A percentile compares a stretch with the other conserved stretches of the same genome.
Evolutionary conservation across 2,888 invertebrate species (phyloP).

Genomic region (Eristalinus aeneus): DNA sequence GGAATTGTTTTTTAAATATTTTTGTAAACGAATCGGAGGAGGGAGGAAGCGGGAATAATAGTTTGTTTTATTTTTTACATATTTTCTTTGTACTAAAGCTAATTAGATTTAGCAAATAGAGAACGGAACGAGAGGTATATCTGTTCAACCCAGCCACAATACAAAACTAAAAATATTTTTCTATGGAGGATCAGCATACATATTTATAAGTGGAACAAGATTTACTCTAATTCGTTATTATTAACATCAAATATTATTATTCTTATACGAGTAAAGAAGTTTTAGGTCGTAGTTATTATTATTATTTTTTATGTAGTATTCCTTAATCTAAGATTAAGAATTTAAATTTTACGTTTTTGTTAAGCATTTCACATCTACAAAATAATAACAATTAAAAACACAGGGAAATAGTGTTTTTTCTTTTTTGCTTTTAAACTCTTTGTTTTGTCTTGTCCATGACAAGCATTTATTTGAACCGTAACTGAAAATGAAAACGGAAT

Average conservation of each 20-base stretch:
- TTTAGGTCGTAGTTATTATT: slow-evolving; percentile 9
- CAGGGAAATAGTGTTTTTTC: background rate
- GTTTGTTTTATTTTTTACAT: background rate
- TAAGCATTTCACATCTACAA: slow-evolving; percentile 41
- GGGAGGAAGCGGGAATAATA: background rate
- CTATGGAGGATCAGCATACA: slow-evolving; percentile 8
- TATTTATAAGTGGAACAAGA: slow-evolving; percentile 18
- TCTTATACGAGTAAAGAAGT: slow-evolving; percentile 6
- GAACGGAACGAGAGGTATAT: slow-evolving; percentile 1
- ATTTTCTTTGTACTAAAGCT: slow-evolving; percentile 29
- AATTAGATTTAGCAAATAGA: slow-evolving; percentile 11
- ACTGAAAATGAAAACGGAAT: slow-evolving; percentile 33
- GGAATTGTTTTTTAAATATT: slow-evolving; percentile 22
- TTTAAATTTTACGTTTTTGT: slow-evolving; percentile 42
- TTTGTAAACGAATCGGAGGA: slow-evolving; percentile 27
- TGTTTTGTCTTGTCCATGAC: slow-evolving; percentile 6
- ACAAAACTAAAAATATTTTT: slow-evolving; percentile 32
- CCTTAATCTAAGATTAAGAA: slow-evolving; percentile 47
- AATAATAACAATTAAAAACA: background rate
- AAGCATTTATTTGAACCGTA: slow-evolving; percentile 40
- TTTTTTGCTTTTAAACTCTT: background rate
- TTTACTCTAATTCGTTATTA: slow-evolving; percentile 46
- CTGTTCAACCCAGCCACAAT: slow-evolving; percentile 22
- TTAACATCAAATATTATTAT: slow-evolving; percentile 8
- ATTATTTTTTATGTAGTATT: slow-evolving; percentile 42